These are phyloP conservation scores for Poecilia latipinna DNA, from an alignment of 2,113 vertebrate genomes.

Conservation along the genomic window DNA sequence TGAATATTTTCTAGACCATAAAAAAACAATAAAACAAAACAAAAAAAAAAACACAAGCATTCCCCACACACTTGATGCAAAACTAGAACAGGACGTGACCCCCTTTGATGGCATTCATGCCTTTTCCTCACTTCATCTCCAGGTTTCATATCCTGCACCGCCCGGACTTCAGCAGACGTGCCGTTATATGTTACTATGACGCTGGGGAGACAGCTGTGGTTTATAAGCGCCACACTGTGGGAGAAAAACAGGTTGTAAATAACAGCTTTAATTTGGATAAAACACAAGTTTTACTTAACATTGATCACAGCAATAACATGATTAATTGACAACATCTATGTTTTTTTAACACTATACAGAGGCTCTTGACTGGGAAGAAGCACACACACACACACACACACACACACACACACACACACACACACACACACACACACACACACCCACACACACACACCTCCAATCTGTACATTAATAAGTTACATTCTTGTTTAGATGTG, in stretches of 20 bases:
- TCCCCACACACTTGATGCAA: neutral
- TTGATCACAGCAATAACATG: neutral
- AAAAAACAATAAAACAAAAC: too few relatives aligned
- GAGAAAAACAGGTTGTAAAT: slow-evolving; percentile 21
- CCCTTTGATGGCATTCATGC: slow-evolving; percentile 42
- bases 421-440: too few relatives aligned
- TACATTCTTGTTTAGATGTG: too few relatives aligned
- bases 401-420: too few relatives aligned
- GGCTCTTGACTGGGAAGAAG: too few relatives aligned
- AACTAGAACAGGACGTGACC: slow-evolving; percentile 14
- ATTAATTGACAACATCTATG: neutral
- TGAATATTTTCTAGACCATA: neutral
- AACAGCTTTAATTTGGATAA: neutral
- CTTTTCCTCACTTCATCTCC: slow-evolving; percentile 90
- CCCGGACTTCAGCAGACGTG: slow-evolving; percentile 88
- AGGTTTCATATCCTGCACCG: slow-evolving; percentile 87
- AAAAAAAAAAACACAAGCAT: neutral
- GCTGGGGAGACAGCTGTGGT: slow-evolving; percentile 95
- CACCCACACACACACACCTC: too few relatives aligned
- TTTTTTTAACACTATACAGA: neutral
- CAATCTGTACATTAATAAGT: too few relatives aligned
- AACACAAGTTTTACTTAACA: neutral
- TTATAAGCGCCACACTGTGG: slow-evolving; percentile 90
- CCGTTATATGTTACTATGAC: slow-evolving; percentile 94
- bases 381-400: too few relatives aligned